These are phyloP conservation scores for Pseudois nayaur DNA, from an alignment of 2,113 vertebrate species.

Conservation along the genomic window DNA sequence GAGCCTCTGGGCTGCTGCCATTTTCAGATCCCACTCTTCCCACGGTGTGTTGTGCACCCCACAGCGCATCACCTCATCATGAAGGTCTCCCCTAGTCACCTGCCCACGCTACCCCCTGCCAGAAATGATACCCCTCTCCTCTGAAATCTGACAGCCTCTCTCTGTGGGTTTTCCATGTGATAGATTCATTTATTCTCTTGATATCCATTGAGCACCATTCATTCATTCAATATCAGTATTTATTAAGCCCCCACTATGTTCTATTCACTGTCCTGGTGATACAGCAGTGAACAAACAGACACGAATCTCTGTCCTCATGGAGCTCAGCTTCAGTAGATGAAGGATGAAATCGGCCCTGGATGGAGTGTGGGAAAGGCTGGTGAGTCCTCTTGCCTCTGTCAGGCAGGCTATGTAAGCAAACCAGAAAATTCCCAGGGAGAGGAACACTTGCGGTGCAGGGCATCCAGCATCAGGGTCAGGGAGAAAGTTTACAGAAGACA, in stretches of 20 bases:
- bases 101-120: not conserved
- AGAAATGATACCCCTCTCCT: not conserved
- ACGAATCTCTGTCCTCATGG: not conserved
- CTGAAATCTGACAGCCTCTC: not conserved
- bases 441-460: not conserved
- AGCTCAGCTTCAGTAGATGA: not conserved
- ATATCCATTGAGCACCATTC: not conserved
- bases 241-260: not conserved
- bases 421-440: not conserved
- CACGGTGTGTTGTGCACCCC: accelerated
- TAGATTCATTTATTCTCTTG: not conserved
- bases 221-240: not conserved
- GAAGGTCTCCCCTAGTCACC: not conserved
- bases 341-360: not conserved
- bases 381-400: not conserved
- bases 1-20: not conserved
- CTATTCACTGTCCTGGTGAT: not conserved
- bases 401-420: not conserved
- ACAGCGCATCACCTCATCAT: not conserved
- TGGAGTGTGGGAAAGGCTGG: not conserved
- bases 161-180: not conserved
- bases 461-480: not conserved
- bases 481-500: not conserved
- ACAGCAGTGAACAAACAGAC: not conserved
- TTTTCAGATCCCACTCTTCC: not conserved